Evolutionary conservation across 2,113 vertebrate species (phyloP), one percentile per base, ranked within the genome.

Genomic region (Alosa alosa): DNA sequence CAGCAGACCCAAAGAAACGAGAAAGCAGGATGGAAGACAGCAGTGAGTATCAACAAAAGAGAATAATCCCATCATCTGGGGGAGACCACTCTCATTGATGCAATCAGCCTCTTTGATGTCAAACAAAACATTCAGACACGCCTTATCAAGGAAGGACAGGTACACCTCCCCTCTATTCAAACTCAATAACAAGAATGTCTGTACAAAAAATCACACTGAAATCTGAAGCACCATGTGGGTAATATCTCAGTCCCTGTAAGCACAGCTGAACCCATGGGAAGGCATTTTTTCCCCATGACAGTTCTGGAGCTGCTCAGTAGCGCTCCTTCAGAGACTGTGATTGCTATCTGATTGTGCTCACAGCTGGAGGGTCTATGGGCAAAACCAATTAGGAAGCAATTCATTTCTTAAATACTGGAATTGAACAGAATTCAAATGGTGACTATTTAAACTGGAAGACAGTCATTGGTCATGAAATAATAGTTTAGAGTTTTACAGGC

Each of bases 1-100:
- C 95, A 95, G 93, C 85, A 84, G 72, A 87, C 87, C 89, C 46
- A 41, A 13, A 39, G 36, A 17, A 78, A 17, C 25, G 15, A 39
- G 72, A 78, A 39, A 72, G 64, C 64, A 72, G 25, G 64, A 64
- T 31, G 25, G 25, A 10, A 72, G 64, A 72, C 64, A 72, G 64
- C 15, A 36, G 36, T 78, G 72, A 78, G 72, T 39, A 78, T 39
- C 10, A 39, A 17, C 31, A 78, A 15, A 13, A 17, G 31, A 78
- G 4, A 13, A 5, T 78, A 78, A 78, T 78, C 72, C 72, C 15
- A 5, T 78, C 31, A 78, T 13, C 11, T 41, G 25, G 11, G 72
- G 25, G 72, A 13, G n/a, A 9, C 64, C 25, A 68, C 72, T 36
- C 36, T 31, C 72, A 78, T 17, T 78, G 72, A 78, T 78, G 72